Evolutionary conservation across 2,888 invertebrate genomes (phyloP), one percentile per base, ranked within the genome.

Genomic region (Acanthosepion esculentum): DNA sequence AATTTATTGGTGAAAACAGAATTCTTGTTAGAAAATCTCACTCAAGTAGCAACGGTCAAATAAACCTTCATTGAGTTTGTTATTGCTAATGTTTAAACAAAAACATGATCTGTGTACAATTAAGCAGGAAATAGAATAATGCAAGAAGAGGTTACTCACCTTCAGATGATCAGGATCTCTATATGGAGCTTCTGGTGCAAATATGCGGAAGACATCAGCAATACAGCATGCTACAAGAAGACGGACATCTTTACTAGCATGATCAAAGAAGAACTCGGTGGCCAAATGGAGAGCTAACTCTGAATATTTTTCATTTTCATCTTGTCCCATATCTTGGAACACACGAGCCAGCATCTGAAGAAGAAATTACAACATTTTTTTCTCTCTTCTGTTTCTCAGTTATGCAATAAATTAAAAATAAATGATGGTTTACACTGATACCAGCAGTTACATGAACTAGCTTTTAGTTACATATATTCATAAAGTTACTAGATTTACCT

Each of bases 131-230:
- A 8, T 29, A 48, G n/a, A 92, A 92, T 48, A 48, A 48, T 23
- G 23, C 20, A 20, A 3, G 20, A 26, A 48, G 23, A 59, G n/a
- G n/a, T 15, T 15, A 78, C 78, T n/a, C 96, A 98, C 98, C 97
- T 98, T 98, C 95, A 99, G 98, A 98, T 99, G 99, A 95, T 99
- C 99, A 95, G 99, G 98, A 97, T 99, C 99, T 98, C 99, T 99
- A 97, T 99, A 99, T 0, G 99, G 99, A 91, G 99, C 99, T 97
- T 99, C 99, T 0, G 99, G 99, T 2, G 99, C 99, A 97, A 99
- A 99, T 15, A 99, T 99, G 95, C 99, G 98, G 95, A 99, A 98
- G 64, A 99, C 99, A 97, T 99, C 99, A 15, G 99, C 99, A 97
- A 99, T 99, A 97, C 99, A 99, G 97, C 99, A 99, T 0, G 99